Evolutionary conservation across 1,140 invertebrate genomes (phyloP), one percentile per base, ranked within the genome.

Genomic region (Druon quercuslanigerum): DNA sequence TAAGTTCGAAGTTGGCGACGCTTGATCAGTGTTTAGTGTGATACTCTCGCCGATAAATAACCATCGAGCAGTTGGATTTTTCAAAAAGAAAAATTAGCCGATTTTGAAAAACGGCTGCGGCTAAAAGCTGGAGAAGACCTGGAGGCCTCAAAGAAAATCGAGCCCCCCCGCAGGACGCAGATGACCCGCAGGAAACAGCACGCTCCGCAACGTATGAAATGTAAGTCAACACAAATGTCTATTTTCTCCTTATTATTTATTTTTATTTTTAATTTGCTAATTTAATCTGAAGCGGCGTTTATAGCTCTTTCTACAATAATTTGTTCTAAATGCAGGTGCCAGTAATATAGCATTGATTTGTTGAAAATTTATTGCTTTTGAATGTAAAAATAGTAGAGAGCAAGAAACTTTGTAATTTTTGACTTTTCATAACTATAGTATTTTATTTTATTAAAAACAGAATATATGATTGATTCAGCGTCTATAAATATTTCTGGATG

Each of bases 121-220:
- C 77, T 79, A 50, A 50, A 12, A 51, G 50, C 73, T 78, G 54
- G 50, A 51, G 51, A 54, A 82, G 87, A 87, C 72, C 87, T 87
- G 85, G 87, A 88, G 87, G 76, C 83, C 84, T 52, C 78, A 83
- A 71, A 81, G 77, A 86, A 83, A 83, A 79, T 73, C 79, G 79
- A 82, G 57, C 56, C 70, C 50, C 60, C 75, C 81, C 87, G 84
- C 84, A 87, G 84, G 86, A 88, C 87, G 87, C 90, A 90, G 88
- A 91, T 91, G 90, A 85, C 89, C 87, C 90, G 90, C 85, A 90
- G 89, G 86, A 91, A 91, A 91, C 90, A 91, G 84, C 89, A 91
- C 87, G 89, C 89, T 76, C 90, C 90, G 82, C 89, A 91, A 91
- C 89, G 90, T 76, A 91, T 91, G 90, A 91, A 91, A 91, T 91